Evolutionary conservation across 2,888 invertebrate genomes (phyloP).

Genomic region (Lapara coniferarum): DNA sequence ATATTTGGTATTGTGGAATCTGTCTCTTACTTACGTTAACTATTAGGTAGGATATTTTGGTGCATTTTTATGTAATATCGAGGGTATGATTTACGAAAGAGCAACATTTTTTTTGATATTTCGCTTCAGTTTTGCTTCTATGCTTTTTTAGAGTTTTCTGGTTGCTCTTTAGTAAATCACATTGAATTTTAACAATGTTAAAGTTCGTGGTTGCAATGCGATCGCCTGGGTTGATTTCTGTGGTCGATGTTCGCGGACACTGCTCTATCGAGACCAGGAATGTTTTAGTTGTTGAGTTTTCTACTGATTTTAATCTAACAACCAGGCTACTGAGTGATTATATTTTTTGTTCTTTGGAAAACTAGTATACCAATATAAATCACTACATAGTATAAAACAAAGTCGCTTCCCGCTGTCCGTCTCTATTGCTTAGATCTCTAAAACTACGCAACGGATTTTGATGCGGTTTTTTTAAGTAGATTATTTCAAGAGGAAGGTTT

Average conservation of each 20-base stretch:
- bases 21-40: too few species aligned
- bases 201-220: conserved; percentile 51
- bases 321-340: not conserved
- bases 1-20: too few species aligned
- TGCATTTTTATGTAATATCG: too few species aligned
- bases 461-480: too few species aligned
- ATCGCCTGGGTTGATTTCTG: conserved; percentile 55
- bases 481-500: too few species aligned
- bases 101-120: not conserved
- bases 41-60: too few species aligned
- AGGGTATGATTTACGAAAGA: conserved; percentile 8
- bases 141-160: conserved; percentile 8
- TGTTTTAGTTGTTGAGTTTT: not conserved
- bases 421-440: too few species aligned
- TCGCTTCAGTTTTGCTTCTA: conserved; percentile 14
- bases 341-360: not conserved
- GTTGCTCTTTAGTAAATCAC: conserved; percentile 17
- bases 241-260: conserved; percentile 73
- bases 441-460: too few species aligned
- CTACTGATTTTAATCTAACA: conserved; percentile 1
- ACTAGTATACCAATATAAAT: too few species aligned
- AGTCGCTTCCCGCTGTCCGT: too few species aligned
- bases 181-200: not conserved
- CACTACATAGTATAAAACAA: too few species aligned
- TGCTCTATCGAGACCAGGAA: conserved; percentile 64